Evolutionary conservation across 2,888 invertebrate genomes (phyloP).

Genomic region (Andrena praecox): DNA sequence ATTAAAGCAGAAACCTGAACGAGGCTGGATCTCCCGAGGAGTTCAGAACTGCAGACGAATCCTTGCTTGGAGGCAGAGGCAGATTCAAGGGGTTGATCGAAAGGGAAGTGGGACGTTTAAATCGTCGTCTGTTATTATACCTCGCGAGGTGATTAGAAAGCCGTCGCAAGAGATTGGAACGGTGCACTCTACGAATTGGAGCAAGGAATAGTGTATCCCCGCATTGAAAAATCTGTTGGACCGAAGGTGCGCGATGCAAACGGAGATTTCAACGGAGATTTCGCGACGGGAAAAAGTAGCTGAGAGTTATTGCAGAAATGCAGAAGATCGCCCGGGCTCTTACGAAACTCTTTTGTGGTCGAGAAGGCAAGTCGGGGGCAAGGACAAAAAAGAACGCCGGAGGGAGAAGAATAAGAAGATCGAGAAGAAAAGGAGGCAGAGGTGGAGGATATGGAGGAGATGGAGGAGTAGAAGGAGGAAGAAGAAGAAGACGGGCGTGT

Average conservation of each 20-base stretch:
- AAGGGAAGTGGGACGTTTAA: too few relatives aligned
- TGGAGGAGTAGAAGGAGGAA: slow-evolving; percentile 51
- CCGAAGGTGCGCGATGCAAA: background rate
- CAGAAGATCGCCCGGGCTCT: slow-evolving; percentile 19
- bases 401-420: slow-evolving; percentile 4
- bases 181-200: background rate
- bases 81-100: too few relatives aligned
- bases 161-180: background rate
- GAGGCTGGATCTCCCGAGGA: background rate
- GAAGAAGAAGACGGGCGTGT: slow-evolving; percentile 77
- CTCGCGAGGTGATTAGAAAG: too few relatives aligned
- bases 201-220: too few relatives aligned
- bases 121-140: too few relatives aligned
- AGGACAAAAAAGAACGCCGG: slow-evolving; percentile 34
- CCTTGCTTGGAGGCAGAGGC: too few relatives aligned
- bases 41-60: background rate
- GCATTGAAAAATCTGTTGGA: too few relatives aligned
- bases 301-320: slow-evolving; percentile 16
- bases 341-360: slow-evolving; percentile 32
- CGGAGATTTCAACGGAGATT: background rate
- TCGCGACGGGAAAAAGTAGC: background rate
- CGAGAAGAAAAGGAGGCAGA: slow-evolving; percentile 38
- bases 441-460: slow-evolving; percentile 32
- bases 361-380: slow-evolving; percentile 33
- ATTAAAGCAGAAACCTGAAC: background rate